Base-by-base conservation (phyloP, 92 coral and sea anemone species). In the Porites rus region DNA sequence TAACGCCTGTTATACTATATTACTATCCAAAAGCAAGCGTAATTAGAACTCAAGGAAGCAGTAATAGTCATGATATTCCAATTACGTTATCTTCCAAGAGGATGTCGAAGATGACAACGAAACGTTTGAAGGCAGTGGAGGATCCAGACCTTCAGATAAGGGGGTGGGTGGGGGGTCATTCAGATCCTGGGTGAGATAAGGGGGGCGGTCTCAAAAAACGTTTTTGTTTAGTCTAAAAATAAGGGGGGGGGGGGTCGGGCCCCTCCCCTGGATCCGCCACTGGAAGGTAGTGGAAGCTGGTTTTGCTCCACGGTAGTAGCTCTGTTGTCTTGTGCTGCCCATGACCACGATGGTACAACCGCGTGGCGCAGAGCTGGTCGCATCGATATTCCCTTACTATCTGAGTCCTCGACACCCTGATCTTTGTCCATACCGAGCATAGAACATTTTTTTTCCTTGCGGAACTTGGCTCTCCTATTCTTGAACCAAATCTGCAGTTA, bases 391-490 rank as follows among this genome's bases (percentile, higher is more conserved):
- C 38, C 17, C 46, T 0, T 38, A 4, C 20, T 18, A 14, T 60
- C 38, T 18, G 74, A 51, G 3, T 73, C 64, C 12, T 22, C 54
- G 62, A 56, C 22, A 54, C 50, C 63, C 6, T 73, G 24, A 46
- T 52, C 73, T 74, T 74, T 73, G 65, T 61, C 22, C 1, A 63
- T 17, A 22, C 11, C 10, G n/a, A 80, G 65, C n/a, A 50, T 14
- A 63, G 20, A 87, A 43, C 76, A 69, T 25, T 78, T 67, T 64
- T 88, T 86, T 56, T 85, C 89, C 86, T 94, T 94, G 66, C 98
- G 91, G 77, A 89, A 93, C 71, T 94, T 94, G 28, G 96, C 98
- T 63, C 98, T 73, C 84, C 98, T 87, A 62, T 94, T 94, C 81
- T 94, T 94, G 64, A 94, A 94, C 98, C 98, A 94, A 7, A 94